A percentile compares a stretch with the other conserved stretches of the same genome.
These are phyloP conservation scores for Agriopis marginaria DNA, from an alignment of 2,888 invertebrate genomes.

Conservation along the genomic window DNA sequence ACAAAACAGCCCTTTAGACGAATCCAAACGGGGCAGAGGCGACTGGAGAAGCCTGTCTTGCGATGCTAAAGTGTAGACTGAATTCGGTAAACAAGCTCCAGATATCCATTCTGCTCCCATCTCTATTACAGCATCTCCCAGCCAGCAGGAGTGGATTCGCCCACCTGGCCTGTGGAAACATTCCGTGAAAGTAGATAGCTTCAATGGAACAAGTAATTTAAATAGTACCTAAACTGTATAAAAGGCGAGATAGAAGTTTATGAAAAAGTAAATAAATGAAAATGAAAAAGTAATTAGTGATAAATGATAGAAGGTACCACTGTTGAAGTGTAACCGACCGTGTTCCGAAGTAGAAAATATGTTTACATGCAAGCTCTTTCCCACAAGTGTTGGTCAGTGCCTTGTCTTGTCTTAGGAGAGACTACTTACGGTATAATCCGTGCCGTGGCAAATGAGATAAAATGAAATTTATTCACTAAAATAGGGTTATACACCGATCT, in stretches of 20 bases:
- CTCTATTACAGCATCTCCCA: slow-evolving; percentile 92
- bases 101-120: slow-evolving; percentile 92
- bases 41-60: slow-evolving; percentile 88
- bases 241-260: not conserved
- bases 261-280: too few relatives aligned
- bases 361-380: too few relatives aligned
- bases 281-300: too few relatives aligned
- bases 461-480: too few relatives aligned
- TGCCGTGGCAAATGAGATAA: too few relatives aligned
- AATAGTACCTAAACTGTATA: not conserved
- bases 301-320: not conserved
- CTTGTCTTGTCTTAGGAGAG: too few relatives aligned
- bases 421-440: too few relatives aligned
- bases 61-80: slow-evolving; percentile 89
- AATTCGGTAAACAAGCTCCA: slow-evolving; percentile 90
- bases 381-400: too few relatives aligned
- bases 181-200: not conserved
- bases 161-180: slow-evolving; percentile 89
- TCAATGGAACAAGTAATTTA: not conserved
- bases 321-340: too few relatives aligned
- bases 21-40: slow-evolving; percentile 84
- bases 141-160: slow-evolving; percentile 91
- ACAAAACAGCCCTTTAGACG: slow-evolving; percentile 87
- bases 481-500: too few relatives aligned
- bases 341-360: too few relatives aligned